Evolutionary conservation across 2,888 invertebrate genomes (phyloP).

Genomic region (Caenorhabditis panamensis): DNA sequence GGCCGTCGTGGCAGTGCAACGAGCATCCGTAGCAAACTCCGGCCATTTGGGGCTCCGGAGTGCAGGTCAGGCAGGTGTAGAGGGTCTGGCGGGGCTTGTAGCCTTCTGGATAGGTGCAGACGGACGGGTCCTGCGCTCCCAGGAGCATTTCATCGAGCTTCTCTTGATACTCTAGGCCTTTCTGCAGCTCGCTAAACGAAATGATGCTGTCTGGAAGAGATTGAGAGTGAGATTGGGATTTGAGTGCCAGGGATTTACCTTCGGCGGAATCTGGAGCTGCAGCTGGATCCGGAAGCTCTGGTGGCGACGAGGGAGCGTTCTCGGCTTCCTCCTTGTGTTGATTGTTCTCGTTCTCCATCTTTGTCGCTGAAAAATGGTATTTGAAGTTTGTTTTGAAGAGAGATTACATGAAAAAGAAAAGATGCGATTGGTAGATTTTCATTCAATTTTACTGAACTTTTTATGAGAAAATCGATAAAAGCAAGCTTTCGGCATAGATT

Average conservation of each 20-base stretch:
- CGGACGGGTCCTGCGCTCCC: constrained; percentile 56
- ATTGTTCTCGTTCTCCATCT: constrained; percentile 15
- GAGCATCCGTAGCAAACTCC: constrained; percentile 93
- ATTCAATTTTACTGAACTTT: too few relatives aligned
- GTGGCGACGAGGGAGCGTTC: not conserved
- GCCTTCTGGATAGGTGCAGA: constrained; percentile 84
- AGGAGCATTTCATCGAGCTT: constrained; percentile 53
- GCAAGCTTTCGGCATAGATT: too few relatives aligned
- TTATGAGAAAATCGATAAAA: too few relatives aligned
- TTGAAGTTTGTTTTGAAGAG: too few relatives aligned
- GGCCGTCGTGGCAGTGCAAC: constrained; percentile 94
- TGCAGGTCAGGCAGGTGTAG: constrained; percentile 94
- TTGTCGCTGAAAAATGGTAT: constrained; percentile 15
- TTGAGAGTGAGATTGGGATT: not conserved
- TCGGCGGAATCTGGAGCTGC: not conserved
- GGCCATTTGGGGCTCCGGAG: constrained; percentile 52
- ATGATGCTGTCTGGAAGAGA: constrained; percentile 28
- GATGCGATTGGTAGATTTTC: too few relatives aligned
- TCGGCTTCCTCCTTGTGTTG: not conserved
- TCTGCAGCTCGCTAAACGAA: constrained; percentile 48
- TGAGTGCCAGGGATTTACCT: too few relatives aligned
- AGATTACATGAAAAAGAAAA: too few relatives aligned
- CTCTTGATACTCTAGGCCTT: too few relatives aligned
- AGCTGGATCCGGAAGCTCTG: not conserved
- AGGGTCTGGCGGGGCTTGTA: constrained; percentile 93